phyloP scores from a whole-genome alignment of 2,888 invertebrate genomes.

The Acanthosepion esculentum region DNA sequence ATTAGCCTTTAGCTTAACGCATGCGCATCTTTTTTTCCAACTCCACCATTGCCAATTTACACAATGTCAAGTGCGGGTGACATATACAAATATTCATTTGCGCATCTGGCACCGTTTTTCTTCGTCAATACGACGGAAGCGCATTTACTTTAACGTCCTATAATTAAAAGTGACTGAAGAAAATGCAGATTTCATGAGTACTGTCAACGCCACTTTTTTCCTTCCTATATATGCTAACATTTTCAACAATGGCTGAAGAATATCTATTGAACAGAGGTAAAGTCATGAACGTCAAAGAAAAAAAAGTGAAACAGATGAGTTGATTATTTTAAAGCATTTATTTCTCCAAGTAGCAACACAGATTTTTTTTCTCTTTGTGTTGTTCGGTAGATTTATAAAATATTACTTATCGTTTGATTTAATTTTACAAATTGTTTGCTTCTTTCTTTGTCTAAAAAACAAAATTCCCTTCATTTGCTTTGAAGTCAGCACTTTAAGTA shows the following conservation, averaged over 20 bases:
- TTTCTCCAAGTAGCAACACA: too few relatives aligned
- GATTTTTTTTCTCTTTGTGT: neutral
- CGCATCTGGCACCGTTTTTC: neutral
- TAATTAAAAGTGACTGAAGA: neutral
- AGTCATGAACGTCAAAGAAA: neutral
- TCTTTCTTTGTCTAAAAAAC: neutral
- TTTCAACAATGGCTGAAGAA: neutral
- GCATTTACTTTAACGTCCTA: neutral
- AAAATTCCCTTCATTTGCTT: neutral
- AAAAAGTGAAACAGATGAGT: too few relatives aligned
- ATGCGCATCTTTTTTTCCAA: neutral
- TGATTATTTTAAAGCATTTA: too few relatives aligned
- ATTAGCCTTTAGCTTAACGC: neutral
- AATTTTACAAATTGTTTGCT: neutral
- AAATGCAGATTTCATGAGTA: neutral
- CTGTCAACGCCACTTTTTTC: neutral
- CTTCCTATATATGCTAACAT: neutral
- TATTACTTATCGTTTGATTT: neutral
- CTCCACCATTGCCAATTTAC: neutral
- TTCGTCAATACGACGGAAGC: neutral
- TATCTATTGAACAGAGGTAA: neutral
- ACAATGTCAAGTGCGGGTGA: too few relatives aligned
- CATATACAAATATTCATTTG: neutral
- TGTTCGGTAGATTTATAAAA: neutral
- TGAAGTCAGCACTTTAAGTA: constrained; percentile 4